Evolutionary conservation across 2,797 vertebrate genomes (phyloP).

Genomic region (Macroramphosus scolopax): DNA sequence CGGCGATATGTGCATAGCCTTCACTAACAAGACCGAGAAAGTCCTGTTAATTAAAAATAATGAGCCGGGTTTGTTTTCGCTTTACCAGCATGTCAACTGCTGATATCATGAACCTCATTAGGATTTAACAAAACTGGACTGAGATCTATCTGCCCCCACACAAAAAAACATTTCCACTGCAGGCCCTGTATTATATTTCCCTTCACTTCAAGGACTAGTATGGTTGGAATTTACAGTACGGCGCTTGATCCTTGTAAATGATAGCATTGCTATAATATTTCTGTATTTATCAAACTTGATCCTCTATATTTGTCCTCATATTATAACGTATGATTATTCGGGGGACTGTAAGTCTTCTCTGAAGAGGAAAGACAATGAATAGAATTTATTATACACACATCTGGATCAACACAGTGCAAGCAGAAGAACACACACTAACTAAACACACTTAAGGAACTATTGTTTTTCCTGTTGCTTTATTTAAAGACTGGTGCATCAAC

Average conservation of each 20-base stretch:
- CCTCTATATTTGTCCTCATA: too few relatives aligned
- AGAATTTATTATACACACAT: neutral
- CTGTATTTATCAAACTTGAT: too few relatives aligned
- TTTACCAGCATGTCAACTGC: neutral
- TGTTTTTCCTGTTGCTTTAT: neutral
- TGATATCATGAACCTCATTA: slow-evolving; percentile 1
- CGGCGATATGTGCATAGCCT: slow-evolving; percentile 8
- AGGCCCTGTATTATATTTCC: neutral
- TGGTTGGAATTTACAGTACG: too few relatives aligned
- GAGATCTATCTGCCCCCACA: too few relatives aligned
- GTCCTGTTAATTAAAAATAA: slow-evolving; percentile 24
- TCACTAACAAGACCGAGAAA: slow-evolving; percentile 14
- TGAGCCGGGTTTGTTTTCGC: slow-evolving; percentile 8
- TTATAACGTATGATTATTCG: too few relatives aligned
- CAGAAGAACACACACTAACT: neutral
- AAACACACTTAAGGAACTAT: neutral
- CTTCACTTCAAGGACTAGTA: too few relatives aligned
- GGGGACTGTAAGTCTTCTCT: too few relatives aligned
- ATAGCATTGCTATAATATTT: too few relatives aligned
- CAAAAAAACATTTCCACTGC: too few relatives aligned
- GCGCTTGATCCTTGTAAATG: too few relatives aligned
- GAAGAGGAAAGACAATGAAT: too few relatives aligned
- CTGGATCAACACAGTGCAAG: neutral
- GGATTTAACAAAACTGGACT: slow-evolving; percentile 1
- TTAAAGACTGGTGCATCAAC: slow-evolving; percentile 1